A percentile compares a stretch with the other conserved stretches of the same genome.
Conservation (phyloP, 1,140 invertebrate genomes). For the Leguminivora glycinivorella region DNA sequence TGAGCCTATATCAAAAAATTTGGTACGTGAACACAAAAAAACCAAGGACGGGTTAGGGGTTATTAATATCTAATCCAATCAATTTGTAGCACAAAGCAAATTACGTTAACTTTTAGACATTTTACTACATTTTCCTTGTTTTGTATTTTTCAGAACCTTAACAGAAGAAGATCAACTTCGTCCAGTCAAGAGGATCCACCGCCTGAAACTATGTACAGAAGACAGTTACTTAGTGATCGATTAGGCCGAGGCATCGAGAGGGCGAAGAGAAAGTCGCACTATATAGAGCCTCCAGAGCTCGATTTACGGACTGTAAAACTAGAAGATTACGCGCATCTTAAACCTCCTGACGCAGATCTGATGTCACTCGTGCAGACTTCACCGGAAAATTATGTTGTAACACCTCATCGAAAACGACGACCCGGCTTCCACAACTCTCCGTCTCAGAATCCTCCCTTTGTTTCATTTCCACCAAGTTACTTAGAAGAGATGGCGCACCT, state of each 20-base stretch:
- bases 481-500: constrained; percentile 82
- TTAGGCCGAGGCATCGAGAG: constrained; percentile 80
- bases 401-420: constrained; percentile 89
- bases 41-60: no score
- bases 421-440: constrained; percentile 92
- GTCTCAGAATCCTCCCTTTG: constrained; percentile 90
- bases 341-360: constrained; percentile 82
- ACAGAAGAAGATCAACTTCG: constrained; percentile 73
- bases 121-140: background rate
- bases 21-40: no score
- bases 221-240: constrained; percentile 75
- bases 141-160: constrained; percentile 60
- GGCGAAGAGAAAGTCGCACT: constrained; percentile 83
- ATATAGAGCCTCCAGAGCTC: constrained; percentile 82
- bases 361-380: constrained; percentile 83
- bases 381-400: constrained; percentile 89
- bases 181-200: constrained; percentile 76
- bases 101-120: constrained; percentile 1
- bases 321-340: constrained; percentile 80
- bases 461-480: constrained; percentile 86
- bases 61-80: no score
- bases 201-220: constrained; percentile 68
- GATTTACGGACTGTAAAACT: constrained; percentile 79
- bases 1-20: no score
- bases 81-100: no score